Percentiles rank a stretch among this genome's conserved stretches.
These are phyloP conservation scores for Gavia stellata DNA, from an alignment of 2,113 vertebrate species.

Conservation along the genomic window DNA sequence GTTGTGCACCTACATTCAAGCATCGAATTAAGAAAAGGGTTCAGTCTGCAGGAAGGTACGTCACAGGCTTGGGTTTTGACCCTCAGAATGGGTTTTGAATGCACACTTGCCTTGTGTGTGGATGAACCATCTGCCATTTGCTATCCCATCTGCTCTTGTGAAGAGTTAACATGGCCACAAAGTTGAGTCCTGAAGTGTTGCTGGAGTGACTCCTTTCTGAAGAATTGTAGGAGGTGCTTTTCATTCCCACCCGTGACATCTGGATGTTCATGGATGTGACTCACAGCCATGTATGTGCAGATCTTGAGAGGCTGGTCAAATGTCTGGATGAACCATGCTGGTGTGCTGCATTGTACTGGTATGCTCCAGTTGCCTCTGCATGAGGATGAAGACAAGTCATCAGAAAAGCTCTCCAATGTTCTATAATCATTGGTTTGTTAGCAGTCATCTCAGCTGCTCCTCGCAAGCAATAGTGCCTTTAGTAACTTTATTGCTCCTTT, in stretches of 20 bases:
- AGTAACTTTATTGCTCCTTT: neutral
- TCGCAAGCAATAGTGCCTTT: neutral
- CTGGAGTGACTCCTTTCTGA: neutral
- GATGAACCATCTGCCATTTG: neutral
- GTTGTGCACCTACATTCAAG: neutral
- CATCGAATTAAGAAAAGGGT: neutral
- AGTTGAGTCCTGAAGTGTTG: neutral
- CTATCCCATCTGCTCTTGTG: neutral
- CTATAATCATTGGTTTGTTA: neutral
- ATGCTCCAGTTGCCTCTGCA: neutral
- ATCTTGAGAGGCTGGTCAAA: neutral
- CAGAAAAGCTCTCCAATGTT: neutral
- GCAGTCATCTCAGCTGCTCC: neutral
- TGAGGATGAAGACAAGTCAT: neutral
- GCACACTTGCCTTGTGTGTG: neutral
- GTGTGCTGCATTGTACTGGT: neutral
- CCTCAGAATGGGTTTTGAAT: neutral
- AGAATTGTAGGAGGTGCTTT: neutral
- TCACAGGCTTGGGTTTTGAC: neutral
- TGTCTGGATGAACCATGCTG: neutral
- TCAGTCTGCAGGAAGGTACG: neutral
- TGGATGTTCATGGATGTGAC: neutral
- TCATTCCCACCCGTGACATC: neutral
- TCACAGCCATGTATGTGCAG: neutral
- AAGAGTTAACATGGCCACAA: neutral